Percentiles rank a stretch among this genome's conserved stretches.
These are phyloP conservation scores for Yponomeuta cagnagella DNA, from an alignment of 2,888 invertebrate species.

Conservation along the genomic window DNA sequence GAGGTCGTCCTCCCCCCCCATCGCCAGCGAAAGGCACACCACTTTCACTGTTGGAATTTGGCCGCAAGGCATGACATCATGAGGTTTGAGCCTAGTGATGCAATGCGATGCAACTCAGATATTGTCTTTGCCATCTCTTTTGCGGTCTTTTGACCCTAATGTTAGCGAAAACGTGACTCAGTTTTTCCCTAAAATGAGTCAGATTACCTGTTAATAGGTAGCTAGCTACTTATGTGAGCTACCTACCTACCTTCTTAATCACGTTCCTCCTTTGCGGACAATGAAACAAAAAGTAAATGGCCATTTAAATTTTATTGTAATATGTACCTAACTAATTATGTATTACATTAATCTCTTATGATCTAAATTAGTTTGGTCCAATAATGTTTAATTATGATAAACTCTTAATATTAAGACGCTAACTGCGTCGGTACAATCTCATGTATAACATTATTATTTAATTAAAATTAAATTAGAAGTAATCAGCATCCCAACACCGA, in stretches of 20 bases:
- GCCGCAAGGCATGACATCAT: conserved; percentile 54
- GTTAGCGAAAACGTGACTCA: neutral
- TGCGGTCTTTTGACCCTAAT: conserved; percentile 13
- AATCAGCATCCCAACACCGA: conserved; percentile 49
- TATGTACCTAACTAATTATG: conserved; percentile 11
- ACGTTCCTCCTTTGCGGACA: neutral
- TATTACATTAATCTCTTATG: conserved; percentile 40
- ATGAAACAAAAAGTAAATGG: conserved; percentile 33
- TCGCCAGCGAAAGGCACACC: conserved; percentile 46
- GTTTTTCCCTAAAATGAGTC: neutral
- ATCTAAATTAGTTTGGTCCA: conserved; percentile 68
- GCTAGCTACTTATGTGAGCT: too few species aligned
- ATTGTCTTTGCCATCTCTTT: conserved; percentile 30
- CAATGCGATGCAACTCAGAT: conserved; percentile 37
- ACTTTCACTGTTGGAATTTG: conserved; percentile 71
- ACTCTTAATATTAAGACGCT: conserved; percentile 34
- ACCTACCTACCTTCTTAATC: neutral
- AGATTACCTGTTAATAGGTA: too few species aligned
- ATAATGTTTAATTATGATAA: conserved; percentile 34
- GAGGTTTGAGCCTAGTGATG: conserved; percentile 63
- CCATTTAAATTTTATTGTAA: conserved; percentile 48
- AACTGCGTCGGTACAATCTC: conserved; percentile 49
- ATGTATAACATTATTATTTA: conserved; percentile 16
- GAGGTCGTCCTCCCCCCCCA: conserved; percentile 31
- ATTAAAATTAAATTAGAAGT: conserved; percentile 27